A percentile compares a stretch with the other conserved stretches of the same genome.
Conservation (phyloP, 2,888 invertebrate species). For the Opisthograptis luteolata region DNA sequence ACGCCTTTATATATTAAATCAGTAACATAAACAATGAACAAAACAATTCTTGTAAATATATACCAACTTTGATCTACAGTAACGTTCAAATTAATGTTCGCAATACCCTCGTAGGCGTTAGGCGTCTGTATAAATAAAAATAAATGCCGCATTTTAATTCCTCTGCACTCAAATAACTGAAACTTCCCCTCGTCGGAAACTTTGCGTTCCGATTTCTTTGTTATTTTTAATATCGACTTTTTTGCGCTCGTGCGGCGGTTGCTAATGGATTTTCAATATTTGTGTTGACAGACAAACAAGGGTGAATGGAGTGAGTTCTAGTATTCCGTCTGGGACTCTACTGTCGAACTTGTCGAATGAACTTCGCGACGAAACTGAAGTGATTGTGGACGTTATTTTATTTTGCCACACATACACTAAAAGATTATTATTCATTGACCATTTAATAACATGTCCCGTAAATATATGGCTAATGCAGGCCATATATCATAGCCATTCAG, state of each 20-base stretch:
- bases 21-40: no score
- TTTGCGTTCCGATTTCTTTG: slow-evolving; percentile 68
- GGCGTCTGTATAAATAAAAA: slow-evolving; percentile 16
- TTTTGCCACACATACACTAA: no score
- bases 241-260: slow-evolving; percentile 68
- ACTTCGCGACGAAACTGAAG: no score
- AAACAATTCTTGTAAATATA: no score
- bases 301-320: slow-evolving; percentile 66
- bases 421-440: no score
- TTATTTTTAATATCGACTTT: slow-evolving; percentile 78
- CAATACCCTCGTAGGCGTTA: slow-evolving; percentile 12
- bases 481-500: no score
- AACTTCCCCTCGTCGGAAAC: slow-evolving; percentile 58
- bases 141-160: slow-evolving; percentile 38
- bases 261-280: slow-evolving; percentile 83
- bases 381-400: no score
- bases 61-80: slow-evolving; percentile 7
- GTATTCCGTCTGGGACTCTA: slow-evolving; percentile 50
- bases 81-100: slow-evolving; percentile 15
- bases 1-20: no score
- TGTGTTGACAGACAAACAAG: slow-evolving; percentile 78
- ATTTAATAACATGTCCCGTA: no score
- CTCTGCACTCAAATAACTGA: slow-evolving; percentile 53
- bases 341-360: slow-evolving; percentile 37
- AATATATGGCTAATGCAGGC: no score